A percentile compares a stretch with the other conserved stretches of the same genome.
Conservation (phyloP, 2,797 vertebrate genomes). For the Enteromius argenteus region DNA sequence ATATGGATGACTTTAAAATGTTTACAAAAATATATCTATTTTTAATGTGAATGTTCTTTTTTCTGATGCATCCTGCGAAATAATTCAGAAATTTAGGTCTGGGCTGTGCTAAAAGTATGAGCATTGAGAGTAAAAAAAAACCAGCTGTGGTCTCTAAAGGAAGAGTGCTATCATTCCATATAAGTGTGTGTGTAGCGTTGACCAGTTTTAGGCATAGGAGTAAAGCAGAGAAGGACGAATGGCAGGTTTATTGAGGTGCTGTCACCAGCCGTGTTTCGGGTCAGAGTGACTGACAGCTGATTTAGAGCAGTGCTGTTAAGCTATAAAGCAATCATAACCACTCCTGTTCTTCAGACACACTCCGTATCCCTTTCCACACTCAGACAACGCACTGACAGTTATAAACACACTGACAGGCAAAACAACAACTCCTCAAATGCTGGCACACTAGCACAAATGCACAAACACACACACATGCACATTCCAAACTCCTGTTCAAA, state of each 20-base stretch:
- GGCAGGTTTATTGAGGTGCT: slow-evolving; percentile 53
- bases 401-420: slow-evolving; percentile 9
- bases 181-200: not conserved
- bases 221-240: slow-evolving; percentile 1
- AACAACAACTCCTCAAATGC: not conserved
- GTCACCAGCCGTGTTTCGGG: slow-evolving; percentile 49
- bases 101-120: not conserved
- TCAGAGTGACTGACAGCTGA: slow-evolving; percentile 50
- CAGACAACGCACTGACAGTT: slow-evolving; percentile 35
- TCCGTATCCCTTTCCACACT: slow-evolving; percentile 21
- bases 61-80: not conserved
- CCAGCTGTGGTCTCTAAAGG: not conserved
- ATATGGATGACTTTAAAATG: not conserved
- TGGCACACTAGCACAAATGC: not conserved
- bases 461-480: slow-evolving; percentile 42
- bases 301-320: slow-evolving; percentile 60
- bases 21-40: not conserved
- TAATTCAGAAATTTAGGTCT: not conserved
- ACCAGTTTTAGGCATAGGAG: slow-evolving; percentile 31
- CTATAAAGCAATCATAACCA: slow-evolving; percentile 60
- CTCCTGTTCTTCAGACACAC: slow-evolving; percentile 43
- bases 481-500: slow-evolving; percentile 52
- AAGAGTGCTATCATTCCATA: not conserved
- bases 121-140: not conserved
- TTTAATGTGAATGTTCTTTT: not conserved